phyloP scores from a whole-genome alignment of 2,113 vertebrate genomes.

The Pomatorhinus ruficollis region DNA sequence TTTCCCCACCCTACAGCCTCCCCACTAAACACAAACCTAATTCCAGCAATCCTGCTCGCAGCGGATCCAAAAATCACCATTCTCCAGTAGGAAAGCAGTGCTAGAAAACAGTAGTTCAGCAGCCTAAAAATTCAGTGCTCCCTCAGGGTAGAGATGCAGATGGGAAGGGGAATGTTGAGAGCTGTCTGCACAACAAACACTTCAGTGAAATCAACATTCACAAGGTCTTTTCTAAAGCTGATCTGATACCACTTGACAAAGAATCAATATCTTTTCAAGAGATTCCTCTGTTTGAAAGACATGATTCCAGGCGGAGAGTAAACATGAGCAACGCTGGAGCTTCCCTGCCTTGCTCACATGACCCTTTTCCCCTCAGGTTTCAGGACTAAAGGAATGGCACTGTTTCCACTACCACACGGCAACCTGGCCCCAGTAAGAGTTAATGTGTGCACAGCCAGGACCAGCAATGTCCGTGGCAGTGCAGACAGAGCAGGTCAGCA shows the following conservation, averaged over 20 bases:
- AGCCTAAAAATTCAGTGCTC: neutral
- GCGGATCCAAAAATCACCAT: neutral
- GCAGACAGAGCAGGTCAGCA: neutral
- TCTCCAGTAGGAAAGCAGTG: neutral
- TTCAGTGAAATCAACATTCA: rapidly evolving
- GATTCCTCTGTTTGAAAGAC: neutral
- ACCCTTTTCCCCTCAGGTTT: neutral
- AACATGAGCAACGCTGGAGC: neutral
- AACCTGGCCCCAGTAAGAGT: neutral
- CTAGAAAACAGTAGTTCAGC: neutral
- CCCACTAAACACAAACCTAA: neutral
- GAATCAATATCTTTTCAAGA: neutral
- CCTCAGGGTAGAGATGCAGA: neutral
- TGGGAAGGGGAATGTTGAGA: neutral
- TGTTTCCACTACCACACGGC: rapidly evolving
- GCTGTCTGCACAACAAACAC: rapidly evolving
- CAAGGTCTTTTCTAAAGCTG: neutral
- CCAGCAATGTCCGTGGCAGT: rapidly evolving
- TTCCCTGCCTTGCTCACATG: neutral
- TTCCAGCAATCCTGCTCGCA: rapidly evolving
- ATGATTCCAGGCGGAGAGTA: rapidly evolving
- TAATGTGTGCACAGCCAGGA: rapidly evolving
- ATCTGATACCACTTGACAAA: neutral
- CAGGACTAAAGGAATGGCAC: rapidly evolving
- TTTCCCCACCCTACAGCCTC: neutral